phyloP scores from a whole-genome alignment of 2,797 vertebrate species.

The Amphiprion clarkii region DNA sequence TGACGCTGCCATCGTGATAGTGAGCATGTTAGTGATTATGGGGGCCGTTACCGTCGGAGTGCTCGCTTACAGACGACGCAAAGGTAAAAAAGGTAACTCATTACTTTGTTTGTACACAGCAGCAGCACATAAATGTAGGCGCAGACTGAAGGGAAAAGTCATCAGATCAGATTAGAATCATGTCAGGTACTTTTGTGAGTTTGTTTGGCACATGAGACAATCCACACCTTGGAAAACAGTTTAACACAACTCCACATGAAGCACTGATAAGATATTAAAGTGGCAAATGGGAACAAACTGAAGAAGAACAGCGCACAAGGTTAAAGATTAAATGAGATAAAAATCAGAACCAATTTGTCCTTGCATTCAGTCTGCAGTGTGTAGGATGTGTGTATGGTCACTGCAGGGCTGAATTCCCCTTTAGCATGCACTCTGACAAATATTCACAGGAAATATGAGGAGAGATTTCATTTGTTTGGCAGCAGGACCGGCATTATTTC shows the following conservation, averaged over 20 bases:
- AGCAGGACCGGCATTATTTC: background rate
- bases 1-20: background rate
- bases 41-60: background rate
- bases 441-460: background rate
- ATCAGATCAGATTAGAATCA: background rate
- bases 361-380: background rate
- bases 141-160: background rate
- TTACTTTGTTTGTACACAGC: background rate
- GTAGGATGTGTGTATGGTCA: background rate
- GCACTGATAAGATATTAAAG: slow-evolving; percentile 9
- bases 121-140: background rate
- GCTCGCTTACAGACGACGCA: slow-evolving; percentile 41
- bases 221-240: background rate
- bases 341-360: background rate
- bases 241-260: background rate
- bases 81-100: slow-evolving; percentile 55
- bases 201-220: background rate
- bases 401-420: background rate
- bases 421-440: background rate
- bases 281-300: background rate
- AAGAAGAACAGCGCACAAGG: too few relatives aligned
- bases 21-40: slow-evolving; percentile 35
- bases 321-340: too few relatives aligned
- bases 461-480: background rate
- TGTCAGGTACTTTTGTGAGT: background rate